Percentiles rank a stretch among this genome's conserved stretches.
phyloP scores from a whole-genome alignment of 1,140 invertebrate species.

The Planococcus citri region DNA sequence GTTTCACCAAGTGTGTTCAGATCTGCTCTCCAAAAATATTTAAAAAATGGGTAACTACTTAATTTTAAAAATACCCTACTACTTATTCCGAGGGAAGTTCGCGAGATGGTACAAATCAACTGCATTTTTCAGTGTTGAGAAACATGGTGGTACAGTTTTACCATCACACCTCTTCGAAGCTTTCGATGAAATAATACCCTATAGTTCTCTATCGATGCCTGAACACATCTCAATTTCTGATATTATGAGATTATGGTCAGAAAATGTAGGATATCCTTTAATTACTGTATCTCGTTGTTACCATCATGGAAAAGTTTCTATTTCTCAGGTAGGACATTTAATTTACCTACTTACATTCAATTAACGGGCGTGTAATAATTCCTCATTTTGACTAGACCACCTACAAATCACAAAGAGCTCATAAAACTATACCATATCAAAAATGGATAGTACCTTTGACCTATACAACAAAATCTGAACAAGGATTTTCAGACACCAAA shows the following conservation, averaged over 20 bases:
- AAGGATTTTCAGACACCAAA: background rate
- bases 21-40: constrained; percentile 31
- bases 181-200: constrained; percentile 21
- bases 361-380: too few species aligned
- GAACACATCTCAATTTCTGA: background rate
- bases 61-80: constrained; percentile 21
- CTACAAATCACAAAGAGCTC: background rate
- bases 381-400: background rate
- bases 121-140: constrained; percentile 21
- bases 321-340: background rate
- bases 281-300: constrained; percentile 37
- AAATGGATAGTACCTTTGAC: constrained; percentile 18
- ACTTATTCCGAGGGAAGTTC: too few species aligned
- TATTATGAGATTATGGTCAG: constrained; percentile 59
- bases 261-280: constrained; percentile 60
- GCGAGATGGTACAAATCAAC: background rate
- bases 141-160: constrained; percentile 16
- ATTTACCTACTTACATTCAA: too few species aligned
- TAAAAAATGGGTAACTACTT: background rate
- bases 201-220: background rate
- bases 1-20: constrained; percentile 49
- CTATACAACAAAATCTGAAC: constrained; percentile 1
- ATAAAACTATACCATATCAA: background rate
- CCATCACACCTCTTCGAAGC: constrained; percentile 24
- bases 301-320: background rate